Evolutionary conservation across 2,797 vertebrate genomes (phyloP).

Genomic region (Lepidocolaptes lacrymiger): DNA sequence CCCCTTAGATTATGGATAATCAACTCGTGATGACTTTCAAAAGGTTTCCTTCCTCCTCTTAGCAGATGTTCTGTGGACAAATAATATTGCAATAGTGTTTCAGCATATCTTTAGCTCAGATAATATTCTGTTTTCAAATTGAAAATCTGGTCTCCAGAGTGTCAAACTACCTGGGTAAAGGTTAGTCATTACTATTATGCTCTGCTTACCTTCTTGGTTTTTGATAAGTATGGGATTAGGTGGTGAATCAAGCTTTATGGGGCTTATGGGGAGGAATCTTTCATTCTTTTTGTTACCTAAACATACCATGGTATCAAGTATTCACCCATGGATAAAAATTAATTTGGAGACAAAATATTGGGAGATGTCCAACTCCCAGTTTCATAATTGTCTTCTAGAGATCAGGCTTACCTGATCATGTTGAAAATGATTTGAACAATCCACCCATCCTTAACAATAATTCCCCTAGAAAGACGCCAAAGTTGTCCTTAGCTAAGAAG

Average conservation of each 20-base stretch:
- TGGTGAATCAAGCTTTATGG: neutral
- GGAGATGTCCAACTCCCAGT: neutral
- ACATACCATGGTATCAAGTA: neutral
- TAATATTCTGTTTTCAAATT: neutral
- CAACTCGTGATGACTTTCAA: neutral
- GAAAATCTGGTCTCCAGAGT: neutral
- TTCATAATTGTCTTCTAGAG: neutral
- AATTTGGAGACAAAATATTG: neutral
- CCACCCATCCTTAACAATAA: neutral
- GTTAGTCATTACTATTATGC: neutral
- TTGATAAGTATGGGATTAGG: neutral
- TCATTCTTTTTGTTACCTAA: neutral
- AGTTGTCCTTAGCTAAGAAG: neutral
- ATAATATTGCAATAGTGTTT: neutral
- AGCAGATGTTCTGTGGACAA: neutral
- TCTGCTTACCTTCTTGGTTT: neutral
- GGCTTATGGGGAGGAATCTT: neutral
- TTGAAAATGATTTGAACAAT: neutral
- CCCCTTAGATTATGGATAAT: neutral
- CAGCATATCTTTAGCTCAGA: neutral
- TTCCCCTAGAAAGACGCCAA: neutral
- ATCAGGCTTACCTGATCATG: neutral
- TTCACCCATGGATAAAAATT: neutral
- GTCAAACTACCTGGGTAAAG: neutral
- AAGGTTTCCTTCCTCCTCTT: neutral